Evolutionary conservation across 2,113 vertebrate genomes (phyloP), one percentile per base, ranked within the genome.

Genomic region (Daphoenositta chrysoptera): DNA sequence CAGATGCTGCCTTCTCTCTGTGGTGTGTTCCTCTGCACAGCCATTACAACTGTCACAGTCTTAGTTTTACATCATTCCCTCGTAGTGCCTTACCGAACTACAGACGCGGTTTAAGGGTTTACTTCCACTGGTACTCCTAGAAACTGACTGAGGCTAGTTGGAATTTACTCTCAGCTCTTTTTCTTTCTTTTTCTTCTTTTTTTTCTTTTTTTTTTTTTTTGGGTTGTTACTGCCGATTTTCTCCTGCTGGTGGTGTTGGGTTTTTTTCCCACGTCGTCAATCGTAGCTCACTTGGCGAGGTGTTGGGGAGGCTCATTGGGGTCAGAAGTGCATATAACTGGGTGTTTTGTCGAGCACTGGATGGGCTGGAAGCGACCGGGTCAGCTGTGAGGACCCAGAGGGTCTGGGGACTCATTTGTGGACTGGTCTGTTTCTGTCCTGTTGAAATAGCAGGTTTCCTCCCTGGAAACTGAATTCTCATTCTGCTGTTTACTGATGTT

Each of bases 81-180:
- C 96, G 98, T 99, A 99, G 99, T 99, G 99, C 99, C 99, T 99
- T 99, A 99, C 98, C 98, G 94, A 99, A 98, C 97, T 97, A 98
- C 98, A 97, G 97, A 98, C 50, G 98, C 97, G 90, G 98, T 98
- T 97, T 93, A 97, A 97, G 98, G 97, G 97, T 97, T 99, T 98
- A 98, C 98, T 98, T 97, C 98, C 98, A 96, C 98, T 98, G 98
- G 98, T 98, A 98, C 98, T 98, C 97, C 96, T 97, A 98, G 98
- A 98, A 98, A 91, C 97, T 96, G 96, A 95, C 94, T 95, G 97
- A 98, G 98, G 98, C 98, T 97, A 96, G 97, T 97, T 94, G 95
- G 97, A 96, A 96, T 80, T 95, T 95, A 93, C 89, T 86, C 97
- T 97, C 96, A 85, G 88, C 96, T 94, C 94, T 93, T 96, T 83